phyloP scores from a whole-genome alignment of 1,140 invertebrate genomes.

The Apis dorsata region DNA sequence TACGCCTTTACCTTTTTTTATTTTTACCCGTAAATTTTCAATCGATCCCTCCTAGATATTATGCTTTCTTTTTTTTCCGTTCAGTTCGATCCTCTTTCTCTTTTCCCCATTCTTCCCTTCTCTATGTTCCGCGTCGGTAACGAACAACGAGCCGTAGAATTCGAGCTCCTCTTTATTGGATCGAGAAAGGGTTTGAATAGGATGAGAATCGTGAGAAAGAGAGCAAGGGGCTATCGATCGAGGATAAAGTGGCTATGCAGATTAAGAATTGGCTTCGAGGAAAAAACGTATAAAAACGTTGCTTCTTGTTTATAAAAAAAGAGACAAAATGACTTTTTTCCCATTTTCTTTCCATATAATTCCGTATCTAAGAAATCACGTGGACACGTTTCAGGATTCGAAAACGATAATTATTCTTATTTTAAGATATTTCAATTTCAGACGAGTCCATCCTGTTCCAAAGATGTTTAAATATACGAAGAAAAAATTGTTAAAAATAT shows the following conservation, averaged over 20 bases:
- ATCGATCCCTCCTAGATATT: not conserved
- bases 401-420: too few species aligned
- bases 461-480: too few species aligned
- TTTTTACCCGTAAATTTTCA: not conserved
- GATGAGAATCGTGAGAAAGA: not conserved
- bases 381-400: too few species aligned
- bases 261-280: not conserved
- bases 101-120: not conserved
- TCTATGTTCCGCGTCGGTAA: not conserved
- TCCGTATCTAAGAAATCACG: too few species aligned
- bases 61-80: not conserved
- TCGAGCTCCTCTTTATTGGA: conserved; percentile 8
- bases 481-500: too few species aligned
- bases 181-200: not conserved
- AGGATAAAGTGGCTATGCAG: not conserved
- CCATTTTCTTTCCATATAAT: too few species aligned
- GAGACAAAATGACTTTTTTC: not conserved
- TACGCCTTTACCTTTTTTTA: not conserved
- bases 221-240: not conserved
- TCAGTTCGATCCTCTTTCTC: too few species aligned
- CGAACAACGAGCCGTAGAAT: not conserved
- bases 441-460: too few species aligned
- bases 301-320: not conserved
- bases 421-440: too few species aligned
- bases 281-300: not conserved